These are phyloP conservation scores for Thysanoteuthis rhombus DNA, from an alignment of 2,888 invertebrate species.

Conservation along the genomic window DNA sequence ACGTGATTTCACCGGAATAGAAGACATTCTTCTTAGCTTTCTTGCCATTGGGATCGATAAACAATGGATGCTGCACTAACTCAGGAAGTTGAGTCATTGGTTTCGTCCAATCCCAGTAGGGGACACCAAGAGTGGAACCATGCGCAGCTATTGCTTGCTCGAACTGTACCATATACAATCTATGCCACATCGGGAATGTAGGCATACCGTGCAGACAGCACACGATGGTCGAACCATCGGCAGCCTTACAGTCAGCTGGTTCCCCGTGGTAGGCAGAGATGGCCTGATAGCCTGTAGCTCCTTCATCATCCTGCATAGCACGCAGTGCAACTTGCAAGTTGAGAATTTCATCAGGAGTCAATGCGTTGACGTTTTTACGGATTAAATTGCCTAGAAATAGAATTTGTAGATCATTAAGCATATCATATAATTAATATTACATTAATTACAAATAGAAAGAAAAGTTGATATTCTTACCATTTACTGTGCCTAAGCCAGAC, in stretches of 20 bases:
- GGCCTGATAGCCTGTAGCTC: conserved; percentile 40
- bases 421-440: neutral
- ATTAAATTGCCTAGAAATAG: conserved; percentile 14
- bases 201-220: conserved; percentile 44
- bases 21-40: conserved; percentile 41
- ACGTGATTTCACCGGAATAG: conserved; percentile 39
- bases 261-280: conserved; percentile 45
- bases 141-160: conserved; percentile 39
- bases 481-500: neutral
- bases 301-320: conserved; percentile 40
- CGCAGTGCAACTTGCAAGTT: conserved; percentile 40
- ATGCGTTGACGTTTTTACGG: conserved; percentile 32
- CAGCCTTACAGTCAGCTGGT: conserved; percentile 38
- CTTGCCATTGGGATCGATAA: conserved; percentile 34
- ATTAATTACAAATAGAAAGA: neutral
- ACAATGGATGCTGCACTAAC: conserved; percentile 35
- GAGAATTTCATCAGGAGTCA: conserved; percentile 34
- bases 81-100: conserved; percentile 37
- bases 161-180: conserved; percentile 38
- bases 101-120: conserved; percentile 46
- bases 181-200: conserved; percentile 40
- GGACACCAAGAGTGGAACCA: conserved; percentile 41
- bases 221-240: conserved; percentile 35
- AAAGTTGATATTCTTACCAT: neutral
- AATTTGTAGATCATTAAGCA: neutral